These are phyloP conservation scores for Andrena bucephala DNA, from an alignment of 2,888 invertebrate species.

Conservation along the genomic window DNA sequence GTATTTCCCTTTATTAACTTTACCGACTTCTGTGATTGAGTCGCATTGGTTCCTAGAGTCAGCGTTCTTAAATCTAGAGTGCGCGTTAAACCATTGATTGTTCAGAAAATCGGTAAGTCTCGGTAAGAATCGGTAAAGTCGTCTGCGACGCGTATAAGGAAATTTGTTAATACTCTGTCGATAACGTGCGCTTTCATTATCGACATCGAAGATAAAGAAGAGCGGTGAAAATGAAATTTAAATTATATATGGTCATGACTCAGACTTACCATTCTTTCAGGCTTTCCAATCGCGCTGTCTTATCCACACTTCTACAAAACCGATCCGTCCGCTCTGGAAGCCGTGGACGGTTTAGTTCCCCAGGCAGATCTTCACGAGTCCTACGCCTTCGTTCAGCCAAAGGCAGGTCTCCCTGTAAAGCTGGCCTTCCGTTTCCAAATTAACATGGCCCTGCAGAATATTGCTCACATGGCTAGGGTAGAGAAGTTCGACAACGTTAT, in stretches of 20 bases:
- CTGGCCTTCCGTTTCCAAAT: constrained; percentile 94
- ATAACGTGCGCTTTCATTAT: background rate
- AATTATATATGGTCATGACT: background rate
- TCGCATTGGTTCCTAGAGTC: too few species aligned
- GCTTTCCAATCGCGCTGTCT: constrained; percentile 95
- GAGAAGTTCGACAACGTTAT: constrained; percentile 90
- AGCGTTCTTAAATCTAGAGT: too few species aligned
- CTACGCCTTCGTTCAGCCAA: constrained; percentile 92
- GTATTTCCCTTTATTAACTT: too few species aligned
- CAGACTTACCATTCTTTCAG: constrained; percentile 74
- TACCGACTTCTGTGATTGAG: too few species aligned
- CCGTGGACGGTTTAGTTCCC: constrained; percentile 89
- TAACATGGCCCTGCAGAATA: constrained; percentile 92
- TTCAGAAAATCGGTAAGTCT: too few species aligned
- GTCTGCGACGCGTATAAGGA: background rate
- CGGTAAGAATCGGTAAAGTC: too few species aligned
- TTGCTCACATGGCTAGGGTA: constrained; percentile 89
- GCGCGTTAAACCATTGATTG: too few species aligned
- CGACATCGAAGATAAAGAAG: background rate
- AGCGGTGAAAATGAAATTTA: background rate
- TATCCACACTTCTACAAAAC: constrained; percentile 94
- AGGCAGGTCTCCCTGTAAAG: constrained; percentile 92
- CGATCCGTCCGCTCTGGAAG: constrained; percentile 88
- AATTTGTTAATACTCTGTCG: background rate
- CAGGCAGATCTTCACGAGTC: constrained; percentile 88